Base-by-base conservation (phyloP, 2,113 vertebrate species). In the Myotis brandtii region DNA sequence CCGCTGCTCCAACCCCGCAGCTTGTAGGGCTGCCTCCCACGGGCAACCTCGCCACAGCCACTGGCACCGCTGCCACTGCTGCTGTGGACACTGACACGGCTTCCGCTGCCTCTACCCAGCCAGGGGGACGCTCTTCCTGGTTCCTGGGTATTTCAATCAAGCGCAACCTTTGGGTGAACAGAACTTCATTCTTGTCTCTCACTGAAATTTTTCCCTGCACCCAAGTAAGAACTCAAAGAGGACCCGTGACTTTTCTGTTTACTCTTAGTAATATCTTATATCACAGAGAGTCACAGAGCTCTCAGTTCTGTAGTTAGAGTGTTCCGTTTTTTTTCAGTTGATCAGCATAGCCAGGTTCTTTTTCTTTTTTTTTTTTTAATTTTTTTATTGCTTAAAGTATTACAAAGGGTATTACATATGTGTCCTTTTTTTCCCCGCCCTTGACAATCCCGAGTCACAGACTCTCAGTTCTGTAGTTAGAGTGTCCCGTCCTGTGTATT, bases 181-280 rank as follows among this genome's bases (percentile, higher is more conserved):
- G 92, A 90, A 9, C 20, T 79, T 62, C 70, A n/a, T 23, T 46
- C 72, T 86, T 50, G 13, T 56, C 62, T 93, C 64, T 81, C 73
- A 17, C 10, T 23, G 27, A 52, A 16, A 17, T 43, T 34, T 56
- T 76, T 9, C 80, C 32, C 37, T 70, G 43, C 7, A 37, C n/a
- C 20, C 43, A 80, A n/a, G 18, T 27, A 10, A 62, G 88, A 75
- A 72, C 56, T 80, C 87, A 17, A 3, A 81, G 48, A 76, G 11
- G 30, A 12, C 66, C 40, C 6, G 8, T 56, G 70, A 72, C 32
- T 56, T 64, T 34, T 67, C 13, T 30, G 5, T 14, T n/a, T 27
- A 43, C 46, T 23, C 3, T 75, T n/a, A 52, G 25, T 14, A 40
- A 64, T 66, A 18, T 46, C 17, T 89, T 76, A 17, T 25, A 2